Base-by-base conservation (phyloP, 2,113 vertebrate species). In the Petrocephalus microphthalmus region DNA sequence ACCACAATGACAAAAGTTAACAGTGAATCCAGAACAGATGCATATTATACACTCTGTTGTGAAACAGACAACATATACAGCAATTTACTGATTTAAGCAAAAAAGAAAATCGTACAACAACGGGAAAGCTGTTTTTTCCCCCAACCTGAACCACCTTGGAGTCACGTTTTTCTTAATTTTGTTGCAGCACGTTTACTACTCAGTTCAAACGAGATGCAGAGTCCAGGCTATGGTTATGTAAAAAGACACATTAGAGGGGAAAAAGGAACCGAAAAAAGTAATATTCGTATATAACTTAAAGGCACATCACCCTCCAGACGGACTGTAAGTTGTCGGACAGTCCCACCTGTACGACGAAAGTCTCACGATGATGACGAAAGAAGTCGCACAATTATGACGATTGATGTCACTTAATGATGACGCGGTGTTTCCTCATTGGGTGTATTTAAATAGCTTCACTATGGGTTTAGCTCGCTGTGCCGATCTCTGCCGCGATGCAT, bases 351-450 rank as follows among this genome's bases (percentile, higher is more conserved):
- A 33, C 15, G 19, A 11, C 10, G 19, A 84, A 60, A 71, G 84
- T 86, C 84, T 84, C 84, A 53, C 57, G 64, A 47, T 89, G 84
- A 86, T 85, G 84, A 86, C 84, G 49, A 78, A 33, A 42, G 33
- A 78, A 1, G 71, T 78, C 71, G 71, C 71, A 42, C 29, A 42
- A 33, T 42, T 78, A 78, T 78, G 71, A 78, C 71, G 71, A 78
- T n/a, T n/a, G 0, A 29, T 0, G 71, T 42, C 29, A 78, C 71
- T 78, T 57, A 42, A 45, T 86, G 84, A 86, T 85, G 84, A 86
- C 84, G 49, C 19, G 42, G 17, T 53, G 7, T 17, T 5, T 49
- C 22, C 22, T 60, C 15, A 19, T 56, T 8, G 11, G 3, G 0
- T 37, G 82, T 6, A 71, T 56, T 88, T 17, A 8, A 64, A 29